phyloP scores from a whole-genome alignment of 2,797 vertebrate genomes.

The Malurus splendens region DNA sequence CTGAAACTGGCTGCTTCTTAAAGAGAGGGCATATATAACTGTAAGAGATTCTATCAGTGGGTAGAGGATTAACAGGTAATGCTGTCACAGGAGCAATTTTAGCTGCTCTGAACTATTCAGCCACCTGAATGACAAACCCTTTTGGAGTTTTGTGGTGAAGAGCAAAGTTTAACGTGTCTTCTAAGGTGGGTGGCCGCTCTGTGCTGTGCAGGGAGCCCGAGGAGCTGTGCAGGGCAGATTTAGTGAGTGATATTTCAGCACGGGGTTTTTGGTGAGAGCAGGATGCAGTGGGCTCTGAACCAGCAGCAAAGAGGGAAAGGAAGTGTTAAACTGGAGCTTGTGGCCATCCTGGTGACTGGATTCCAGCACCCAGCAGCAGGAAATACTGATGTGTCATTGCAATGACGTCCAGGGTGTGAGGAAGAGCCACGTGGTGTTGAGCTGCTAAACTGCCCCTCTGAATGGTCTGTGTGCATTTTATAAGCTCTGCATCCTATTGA shows the following conservation, averaged over 20 bases:
- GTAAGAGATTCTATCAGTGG: conserved; percentile 37
- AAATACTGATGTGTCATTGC: neutral
- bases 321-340: neutral
- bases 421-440: neutral
- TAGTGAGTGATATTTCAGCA: neutral
- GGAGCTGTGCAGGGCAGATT: neutral
- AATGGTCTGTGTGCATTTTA: neutral
- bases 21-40: conserved; percentile 39
- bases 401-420: neutral
- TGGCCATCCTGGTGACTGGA: neutral
- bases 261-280: neutral
- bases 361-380: neutral
- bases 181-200: neutral
- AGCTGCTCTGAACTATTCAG: conserved; percentile 37
- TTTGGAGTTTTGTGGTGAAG: neutral
- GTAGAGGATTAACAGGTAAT: conserved; percentile 45
- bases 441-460: neutral
- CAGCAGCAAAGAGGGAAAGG: neutral
- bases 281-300: neutral
- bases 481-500: neutral
- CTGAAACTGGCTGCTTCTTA: conserved; percentile 64
- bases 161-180: neutral
- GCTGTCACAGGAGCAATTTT: conserved; percentile 40
- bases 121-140: neutral
- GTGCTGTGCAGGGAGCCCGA: neutral